Evolutionary conservation across 53 echinoderm and acorn worm genomes (phyloP).

Genomic region (Antedon mediterranea): DNA sequence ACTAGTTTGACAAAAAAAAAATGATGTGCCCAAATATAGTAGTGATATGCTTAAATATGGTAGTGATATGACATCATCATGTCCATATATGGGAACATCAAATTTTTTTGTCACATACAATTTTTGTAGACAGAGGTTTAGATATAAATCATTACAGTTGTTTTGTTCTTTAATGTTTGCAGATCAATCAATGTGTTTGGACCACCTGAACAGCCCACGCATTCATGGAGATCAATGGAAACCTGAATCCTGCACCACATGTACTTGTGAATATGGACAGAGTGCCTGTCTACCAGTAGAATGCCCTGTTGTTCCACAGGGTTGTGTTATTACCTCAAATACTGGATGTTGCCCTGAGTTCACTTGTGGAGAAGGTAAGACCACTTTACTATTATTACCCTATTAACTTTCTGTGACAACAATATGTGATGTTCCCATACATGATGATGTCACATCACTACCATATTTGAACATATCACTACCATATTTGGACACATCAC

Average conservation of each 20-base stretch:
- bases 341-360: constrained; percentile 16
- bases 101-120: no score
- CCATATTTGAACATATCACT: no score
- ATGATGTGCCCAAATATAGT: no score
- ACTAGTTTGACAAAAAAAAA: no score
- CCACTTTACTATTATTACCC: no score
- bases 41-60: no score
- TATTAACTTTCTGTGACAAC: no score
- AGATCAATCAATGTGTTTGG: constrained; percentile 15
- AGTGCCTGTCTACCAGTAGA: neutral
- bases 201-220: constrained; percentile 8
- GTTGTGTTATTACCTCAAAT: constrained; percentile 5
- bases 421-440: no score
- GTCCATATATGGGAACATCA: no score
- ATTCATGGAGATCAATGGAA: constrained; percentile 12
- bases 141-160: neutral
- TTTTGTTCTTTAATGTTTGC: neutral
- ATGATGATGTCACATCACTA: no score
- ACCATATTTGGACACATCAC: no score
- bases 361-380: constrained; percentile 24
- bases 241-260: constrained; percentile 12
- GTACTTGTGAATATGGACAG: constrained; percentile 2
- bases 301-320: constrained; percentile 12
- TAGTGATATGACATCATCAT: no score
- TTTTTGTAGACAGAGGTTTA: neutral